Base-by-base conservation (phyloP, 2,888 invertebrate species). In the Dryobota labecula region DNA sequence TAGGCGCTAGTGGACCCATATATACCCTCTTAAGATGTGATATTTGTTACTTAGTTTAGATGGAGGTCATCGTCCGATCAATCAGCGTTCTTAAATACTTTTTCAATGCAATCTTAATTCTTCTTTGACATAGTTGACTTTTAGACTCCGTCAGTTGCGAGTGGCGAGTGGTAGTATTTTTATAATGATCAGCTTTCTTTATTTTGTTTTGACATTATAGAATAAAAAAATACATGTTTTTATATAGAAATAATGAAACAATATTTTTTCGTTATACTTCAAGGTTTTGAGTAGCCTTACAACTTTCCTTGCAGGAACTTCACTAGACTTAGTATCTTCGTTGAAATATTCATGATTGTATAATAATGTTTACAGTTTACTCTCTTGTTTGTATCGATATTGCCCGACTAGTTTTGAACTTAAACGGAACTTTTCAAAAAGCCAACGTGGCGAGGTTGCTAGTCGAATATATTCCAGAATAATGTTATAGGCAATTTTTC, bases 381-480 rank as follows among this genome's bases (percentile, higher is more conserved):
- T 53, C 2, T 30, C 18, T 1, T 41, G 18, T 38, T 11, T 53
- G 51, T 33, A 20, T 53, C 69, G 8, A 70, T 53, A 27, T 36
- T 43, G 7, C n/a, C 8, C 20, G 1, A 6, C 27, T 36, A 53
- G 70, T 53, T 70, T n/a, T n/a, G 0, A 69, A 36, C 20, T 30
- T 30, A 9, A 38, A 66, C 38, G 0, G 2, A 53, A 27, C 18
- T 69, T 69, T 70, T 43, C 27, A 36, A 27, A 27, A n/a, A 5
- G n/a, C 24, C 20, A 41, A 43, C 43, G 15, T 0, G 13, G 20
- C 5, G 13, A n/a, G 13, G 13, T 13, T 8, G 7, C 33, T 24
- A 18, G 51, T 53, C 8, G 20, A 61, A 43, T 61, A 61, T 24
- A 61, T 60, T 36, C 5, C 15, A 43, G n/a, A 69, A 70, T 53